Evolutionary conservation across 1,140 invertebrate species (phyloP).

Genomic region (Tetraneura akinire): DNA sequence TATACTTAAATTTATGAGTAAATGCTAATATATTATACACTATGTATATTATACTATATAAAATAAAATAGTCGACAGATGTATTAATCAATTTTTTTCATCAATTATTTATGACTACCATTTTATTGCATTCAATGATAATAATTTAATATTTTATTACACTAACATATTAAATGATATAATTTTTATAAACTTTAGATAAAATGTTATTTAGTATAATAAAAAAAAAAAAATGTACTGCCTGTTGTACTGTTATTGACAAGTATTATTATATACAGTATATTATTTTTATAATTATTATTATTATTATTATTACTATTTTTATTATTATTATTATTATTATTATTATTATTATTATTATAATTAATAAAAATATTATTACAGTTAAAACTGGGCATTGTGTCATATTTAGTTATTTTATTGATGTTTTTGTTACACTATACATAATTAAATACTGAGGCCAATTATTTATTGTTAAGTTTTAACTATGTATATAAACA

Average conservation of each 20-base stretch:
- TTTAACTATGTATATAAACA: constrained; percentile 46
- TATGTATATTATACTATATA: too few species aligned
- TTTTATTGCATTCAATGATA: too few species aligned
- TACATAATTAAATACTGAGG: constrained; percentile 31
- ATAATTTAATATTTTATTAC: too few species aligned
- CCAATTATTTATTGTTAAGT: constrained; percentile 50
- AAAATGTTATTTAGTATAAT: too few species aligned
- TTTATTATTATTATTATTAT: constrained; percentile 3
- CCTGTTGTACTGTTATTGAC: background rate
- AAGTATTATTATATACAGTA: background rate
- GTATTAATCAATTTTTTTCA: too few species aligned
- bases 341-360: constrained; percentile 12
- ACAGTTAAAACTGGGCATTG: background rate
- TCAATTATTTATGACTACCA: too few species aligned
- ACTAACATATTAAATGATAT: too few species aligned
- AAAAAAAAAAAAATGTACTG: too few species aligned
- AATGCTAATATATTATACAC: too few species aligned
- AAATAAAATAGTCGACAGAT: too few species aligned
- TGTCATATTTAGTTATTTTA: constrained; percentile 28
- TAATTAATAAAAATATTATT: background rate
- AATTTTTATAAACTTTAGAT: too few species aligned
- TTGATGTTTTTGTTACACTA: constrained; percentile 9
- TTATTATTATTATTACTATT: constrained; percentile 2
- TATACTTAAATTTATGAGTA: too few species aligned
- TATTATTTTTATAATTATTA: background rate